Percentiles rank a stretch among this genome's conserved stretches.
phyloP scores from a whole-genome alignment of 2,888 invertebrate genomes.

The Priapulus caudatus region DNA sequence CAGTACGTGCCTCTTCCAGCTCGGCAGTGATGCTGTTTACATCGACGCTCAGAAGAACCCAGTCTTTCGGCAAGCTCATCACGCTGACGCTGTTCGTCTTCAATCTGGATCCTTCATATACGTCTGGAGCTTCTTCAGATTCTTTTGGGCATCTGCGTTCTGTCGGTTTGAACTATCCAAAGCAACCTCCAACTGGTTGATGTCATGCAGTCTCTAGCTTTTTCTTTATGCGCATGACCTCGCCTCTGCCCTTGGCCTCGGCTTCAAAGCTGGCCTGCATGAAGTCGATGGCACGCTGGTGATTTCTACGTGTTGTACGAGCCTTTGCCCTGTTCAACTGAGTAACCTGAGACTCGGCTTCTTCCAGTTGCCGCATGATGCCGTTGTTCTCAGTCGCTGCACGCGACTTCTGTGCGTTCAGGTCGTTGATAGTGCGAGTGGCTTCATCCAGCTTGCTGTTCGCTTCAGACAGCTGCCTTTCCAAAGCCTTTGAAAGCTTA shows the following conservation, averaged over 20 bases:
- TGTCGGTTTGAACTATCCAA: background rate
- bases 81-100: conserved; percentile 95
- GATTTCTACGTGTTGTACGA: background rate
- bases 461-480: conserved; percentile 86
- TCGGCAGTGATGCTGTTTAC: conserved; percentile 95
- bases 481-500: conserved; percentile 95
- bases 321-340: conserved; percentile 86
- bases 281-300: background rate
- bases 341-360: conserved; percentile 95
- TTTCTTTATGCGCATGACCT: conserved; percentile 99
- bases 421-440: conserved; percentile 90
- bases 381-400: background rate
- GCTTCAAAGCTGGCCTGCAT: conserved; percentile 79
- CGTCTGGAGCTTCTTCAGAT: background rate
- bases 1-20: conserved; percentile 91
- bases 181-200: conserved; percentile 1
- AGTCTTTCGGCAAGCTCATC: conserved; percentile 96
- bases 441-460: conserved; percentile 93
- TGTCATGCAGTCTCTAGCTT: conserved; percentile 85
- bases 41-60: conserved; percentile 87
- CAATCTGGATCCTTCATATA: conserved; percentile 62
- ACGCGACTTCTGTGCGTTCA: conserved; percentile 40
- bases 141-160: background rate
- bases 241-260: conserved; percentile 98
- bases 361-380: conserved; percentile 88